Percentiles rank a stretch among this genome's conserved stretches.
These are phyloP conservation scores for Periophthalmodon schlosseri DNA, from an alignment of 2,113 vertebrate species.

Conservation along the genomic window DNA sequence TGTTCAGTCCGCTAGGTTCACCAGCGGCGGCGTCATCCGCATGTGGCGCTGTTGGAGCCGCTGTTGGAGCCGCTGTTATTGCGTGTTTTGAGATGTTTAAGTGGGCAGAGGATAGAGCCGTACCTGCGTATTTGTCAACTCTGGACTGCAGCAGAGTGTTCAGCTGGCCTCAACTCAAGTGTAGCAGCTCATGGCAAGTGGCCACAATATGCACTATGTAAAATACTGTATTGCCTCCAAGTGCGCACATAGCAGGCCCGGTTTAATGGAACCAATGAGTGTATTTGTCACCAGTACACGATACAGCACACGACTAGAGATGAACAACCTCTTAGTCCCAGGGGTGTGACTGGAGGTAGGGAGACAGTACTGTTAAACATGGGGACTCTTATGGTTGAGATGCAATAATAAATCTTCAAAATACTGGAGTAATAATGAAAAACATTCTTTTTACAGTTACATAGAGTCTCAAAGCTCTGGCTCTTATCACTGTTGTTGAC, in stretches of 20 bases:
- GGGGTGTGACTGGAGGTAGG: not conserved
- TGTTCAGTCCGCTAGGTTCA: not conserved
- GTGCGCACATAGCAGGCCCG: not conserved
- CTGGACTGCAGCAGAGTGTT: conserved; percentile 51
- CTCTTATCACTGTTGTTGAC: not conserved
- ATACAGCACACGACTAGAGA: not conserved
- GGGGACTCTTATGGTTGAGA: not conserved
- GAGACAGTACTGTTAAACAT: not conserved
- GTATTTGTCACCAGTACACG: not conserved
- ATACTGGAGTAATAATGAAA: not conserved
- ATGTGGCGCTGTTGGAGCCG: conserved; percentile 12
- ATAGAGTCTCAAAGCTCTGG: not conserved
- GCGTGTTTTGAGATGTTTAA: conserved; percentile 20
- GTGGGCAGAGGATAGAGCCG: conserved; percentile 8
- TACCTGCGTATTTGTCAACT: conserved; percentile 38
- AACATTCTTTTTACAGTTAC: not conserved
- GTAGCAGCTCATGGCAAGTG: not conserved
- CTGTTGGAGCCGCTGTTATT: conserved; percentile 13
- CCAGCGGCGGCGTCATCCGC: not conserved
- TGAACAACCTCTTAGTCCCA: not conserved
- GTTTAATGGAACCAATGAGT: not conserved
- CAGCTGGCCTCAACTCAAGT: conserved; percentile 39
- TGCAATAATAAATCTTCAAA: not conserved
- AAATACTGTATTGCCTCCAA: not conserved
- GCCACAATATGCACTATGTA: not conserved